Conservation (phyloP, 2,113 vertebrate species). For the Neotragus moschatus region DNA sequence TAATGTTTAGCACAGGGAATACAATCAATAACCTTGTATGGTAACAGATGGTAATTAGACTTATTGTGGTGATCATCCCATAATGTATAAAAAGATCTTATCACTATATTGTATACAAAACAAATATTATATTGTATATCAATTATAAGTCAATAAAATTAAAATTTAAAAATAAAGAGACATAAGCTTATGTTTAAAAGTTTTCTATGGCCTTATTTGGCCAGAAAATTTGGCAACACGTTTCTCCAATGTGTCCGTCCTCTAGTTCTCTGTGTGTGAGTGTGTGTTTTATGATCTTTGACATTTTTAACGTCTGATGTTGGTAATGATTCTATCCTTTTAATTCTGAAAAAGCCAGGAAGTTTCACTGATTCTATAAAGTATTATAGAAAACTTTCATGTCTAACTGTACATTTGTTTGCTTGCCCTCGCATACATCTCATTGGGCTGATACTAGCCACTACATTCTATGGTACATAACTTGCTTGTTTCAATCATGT, state of each 20-base stretch:
- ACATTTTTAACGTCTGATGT: neutral
- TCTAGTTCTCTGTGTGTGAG: neutral
- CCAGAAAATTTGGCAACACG: accelerated
- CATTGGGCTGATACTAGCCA: accelerated
- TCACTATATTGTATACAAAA: neutral
- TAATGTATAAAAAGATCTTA: neutral
- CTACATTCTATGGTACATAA: neutral
- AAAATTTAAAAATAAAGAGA: neutral
- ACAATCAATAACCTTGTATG: neutral
- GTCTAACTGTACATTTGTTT: neutral
- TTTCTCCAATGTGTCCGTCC: neutral
- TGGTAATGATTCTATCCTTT: neutral
- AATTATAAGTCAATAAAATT: neutral
- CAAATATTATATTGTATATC: neutral
- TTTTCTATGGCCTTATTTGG: neutral
- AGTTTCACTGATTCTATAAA: neutral
- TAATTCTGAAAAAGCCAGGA: neutral
- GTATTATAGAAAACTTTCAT: neutral
- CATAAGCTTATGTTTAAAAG: neutral
- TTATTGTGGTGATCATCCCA: neutral
- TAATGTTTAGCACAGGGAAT: neutral
- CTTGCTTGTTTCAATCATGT: neutral
- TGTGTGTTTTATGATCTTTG: neutral
- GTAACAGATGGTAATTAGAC: neutral
- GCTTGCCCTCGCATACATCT: neutral